Conservation (phyloP, 1,140 invertebrate species). For the Cyphomyrmex costatus region DNA sequence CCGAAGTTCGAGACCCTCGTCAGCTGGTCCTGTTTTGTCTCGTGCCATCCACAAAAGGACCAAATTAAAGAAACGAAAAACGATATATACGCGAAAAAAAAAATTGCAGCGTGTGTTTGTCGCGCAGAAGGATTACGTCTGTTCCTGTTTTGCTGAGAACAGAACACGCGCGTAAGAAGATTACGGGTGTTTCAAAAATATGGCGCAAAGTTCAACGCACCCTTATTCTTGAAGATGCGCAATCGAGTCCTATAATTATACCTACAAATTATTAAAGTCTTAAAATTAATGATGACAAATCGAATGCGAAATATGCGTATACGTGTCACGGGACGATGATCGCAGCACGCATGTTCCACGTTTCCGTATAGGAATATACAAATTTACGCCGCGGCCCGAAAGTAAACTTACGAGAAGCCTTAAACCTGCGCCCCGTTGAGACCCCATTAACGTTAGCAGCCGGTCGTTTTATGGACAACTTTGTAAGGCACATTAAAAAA, state of each 20-base stretch:
- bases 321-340: neutral
- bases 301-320: neutral
- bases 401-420: slow-evolving; percentile 61
- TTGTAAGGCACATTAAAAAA: slow-evolving; percentile 70
- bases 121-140: slow-evolving; percentile 9
- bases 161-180: neutral
- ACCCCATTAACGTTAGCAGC: slow-evolving; percentile 69
- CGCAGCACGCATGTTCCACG: neutral
- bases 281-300: slow-evolving; percentile 10
- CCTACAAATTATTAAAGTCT: neutral
- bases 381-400: slow-evolving; percentile 37
- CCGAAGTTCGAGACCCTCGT: slow-evolving; percentile 71
- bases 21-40: slow-evolving; percentile 69
- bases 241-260: neutral
- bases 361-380: slow-evolving; percentile 43
- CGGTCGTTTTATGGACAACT: slow-evolving; percentile 73
- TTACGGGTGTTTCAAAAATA: slow-evolving; percentile 20
- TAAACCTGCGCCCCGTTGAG: slow-evolving; percentile 62
- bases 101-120: neutral
- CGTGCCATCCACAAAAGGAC: slow-evolving; percentile 66
- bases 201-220: neutral
- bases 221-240: neutral
- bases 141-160: neutral
- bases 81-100: slow-evolving; percentile 15
- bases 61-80: slow-evolving; percentile 3